Evolutionary conservation across 2,888 invertebrate species (phyloP), one percentile per base, ranked within the genome.

Genomic region (Timema cristinae): DNA sequence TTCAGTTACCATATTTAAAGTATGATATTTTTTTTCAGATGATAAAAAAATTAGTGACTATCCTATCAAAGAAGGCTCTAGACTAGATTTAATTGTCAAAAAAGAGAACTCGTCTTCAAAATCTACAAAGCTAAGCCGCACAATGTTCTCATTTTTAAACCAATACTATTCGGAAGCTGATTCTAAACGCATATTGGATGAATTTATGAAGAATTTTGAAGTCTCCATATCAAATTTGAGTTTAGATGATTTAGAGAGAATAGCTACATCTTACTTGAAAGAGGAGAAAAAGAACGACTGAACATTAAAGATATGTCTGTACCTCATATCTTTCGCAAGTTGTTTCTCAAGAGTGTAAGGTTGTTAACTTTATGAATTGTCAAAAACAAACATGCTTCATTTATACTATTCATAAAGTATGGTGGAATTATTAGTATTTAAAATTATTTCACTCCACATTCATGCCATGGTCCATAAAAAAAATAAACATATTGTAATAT

Each of bases 221-320:
- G 54, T 67, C 13, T 71, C 71, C 11, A 69, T 74, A 16, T 32
- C 74, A 11, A 70, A 50, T 59, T 61, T 74, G 15, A 74, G 73
- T 32, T 70, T 74, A 50, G 74, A 74, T 54, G 74, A 74, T 50
- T 59, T 74, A 48, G 74, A 74, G 59, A 71, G 70, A 61, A 52
- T 74, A 51, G 72, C 73, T 54, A 72, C 73, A 59, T 73, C 74
- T 9, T 74, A 71, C 70, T 59, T 74, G 54, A 71, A 73, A n/a
- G 72, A 74, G 50, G 70, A 71, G 61, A 68, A 71, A 9, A 56
- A 66, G 67, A 67, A 66, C n/a, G 48, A 63, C 48, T 63, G 63
- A 63, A 63, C 47, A 8, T 63, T 63, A 16, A 15, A 54, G n/a
- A 11, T 32, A 47, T 63, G 47, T 32, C 32, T 32, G 32, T 32